A percentile compares a stretch with the other conserved stretches of the same genome.
Conservation (phyloP, 2,888 invertebrate species). For the Dichetophora obliterata region DNA sequence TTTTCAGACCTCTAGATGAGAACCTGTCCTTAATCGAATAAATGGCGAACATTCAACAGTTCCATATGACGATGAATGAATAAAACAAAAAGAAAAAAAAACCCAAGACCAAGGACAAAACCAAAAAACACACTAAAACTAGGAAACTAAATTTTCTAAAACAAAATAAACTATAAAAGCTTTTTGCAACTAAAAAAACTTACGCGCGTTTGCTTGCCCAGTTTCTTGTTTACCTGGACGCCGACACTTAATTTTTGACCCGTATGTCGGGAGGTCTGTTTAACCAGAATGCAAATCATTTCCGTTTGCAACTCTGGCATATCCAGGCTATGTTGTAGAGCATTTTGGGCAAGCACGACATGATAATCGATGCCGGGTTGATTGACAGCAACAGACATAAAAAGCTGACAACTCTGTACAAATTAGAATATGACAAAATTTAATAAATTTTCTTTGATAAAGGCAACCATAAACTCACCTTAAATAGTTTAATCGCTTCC, state of each 20-base stretch:
- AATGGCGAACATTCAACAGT: too few relatives aligned
- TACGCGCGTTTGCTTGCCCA: conserved; percentile 76
- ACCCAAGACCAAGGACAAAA: conserved; percentile 14
- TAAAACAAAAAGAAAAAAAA: conserved; percentile 30
- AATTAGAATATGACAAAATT: background rate
- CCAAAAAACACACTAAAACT: conserved; percentile 44
- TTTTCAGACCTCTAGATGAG: too few relatives aligned
- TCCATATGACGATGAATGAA: background rate
- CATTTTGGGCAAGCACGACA: conserved; percentile 96
- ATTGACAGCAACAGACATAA: conserved; percentile 96
- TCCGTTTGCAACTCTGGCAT: conserved; percentile 93
- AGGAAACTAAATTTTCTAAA: conserved; percentile 58
- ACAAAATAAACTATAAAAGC: conserved; percentile 15
- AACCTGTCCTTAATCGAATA: too few relatives aligned
- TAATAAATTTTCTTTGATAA: background rate
- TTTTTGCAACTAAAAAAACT: conserved; percentile 74
- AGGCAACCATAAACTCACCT: conserved; percentile 72
- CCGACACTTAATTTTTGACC: conserved; percentile 85
- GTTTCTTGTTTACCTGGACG: conserved; percentile 86
- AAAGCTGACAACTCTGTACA: conserved; percentile 89
- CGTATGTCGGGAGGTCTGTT: conserved; percentile 91
- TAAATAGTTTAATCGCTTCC: conserved; percentile 94
- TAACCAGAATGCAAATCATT: conserved; percentile 90
- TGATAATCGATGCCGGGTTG: conserved; percentile 97
- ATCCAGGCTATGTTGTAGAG: conserved; percentile 91